Conservation (phyloP, 1,140 invertebrate genomes). For the Anoplolepis gracilipes region DNA sequence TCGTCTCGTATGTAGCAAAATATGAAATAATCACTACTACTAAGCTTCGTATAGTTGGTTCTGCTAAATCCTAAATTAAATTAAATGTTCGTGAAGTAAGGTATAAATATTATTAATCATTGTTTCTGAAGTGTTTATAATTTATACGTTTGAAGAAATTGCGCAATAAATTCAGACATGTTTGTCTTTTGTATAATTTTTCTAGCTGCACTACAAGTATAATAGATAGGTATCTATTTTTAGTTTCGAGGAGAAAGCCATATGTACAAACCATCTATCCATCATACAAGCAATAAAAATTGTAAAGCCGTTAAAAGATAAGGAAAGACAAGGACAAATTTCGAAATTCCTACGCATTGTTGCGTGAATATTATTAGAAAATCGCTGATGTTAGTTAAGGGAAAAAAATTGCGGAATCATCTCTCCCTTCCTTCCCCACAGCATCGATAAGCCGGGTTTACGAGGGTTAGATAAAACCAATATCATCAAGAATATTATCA, state of each 20-base stretch:
- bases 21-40: background rate
- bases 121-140: background rate
- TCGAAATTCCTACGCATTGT: background rate
- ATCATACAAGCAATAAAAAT: slow-evolving; percentile 25
- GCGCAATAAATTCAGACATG: background rate
- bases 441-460: slow-evolving; percentile 56
- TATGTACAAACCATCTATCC: background rate
- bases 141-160: background rate
- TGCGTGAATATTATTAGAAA: slow-evolving; percentile 20
- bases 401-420: slow-evolving; percentile 3
- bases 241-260: background rate
- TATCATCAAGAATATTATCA: slow-evolving; percentile 53
- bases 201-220: background rate
- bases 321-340: slow-evolving; percentile 44
- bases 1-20: background rate
- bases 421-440: background rate
- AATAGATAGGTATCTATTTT: background rate
- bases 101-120: background rate
- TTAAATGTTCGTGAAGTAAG: too few relatives aligned
- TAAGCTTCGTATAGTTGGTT: background rate
- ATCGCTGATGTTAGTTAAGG: slow-evolving; percentile 43
- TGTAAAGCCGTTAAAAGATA: slow-evolving; percentile 20
- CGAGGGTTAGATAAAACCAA: slow-evolving; percentile 53
- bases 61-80: too few relatives aligned
- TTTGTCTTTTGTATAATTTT: background rate